Base-by-base conservation (phyloP, 2,797 vertebrate genomes). In the Phyllotis vaccarum region DNA sequence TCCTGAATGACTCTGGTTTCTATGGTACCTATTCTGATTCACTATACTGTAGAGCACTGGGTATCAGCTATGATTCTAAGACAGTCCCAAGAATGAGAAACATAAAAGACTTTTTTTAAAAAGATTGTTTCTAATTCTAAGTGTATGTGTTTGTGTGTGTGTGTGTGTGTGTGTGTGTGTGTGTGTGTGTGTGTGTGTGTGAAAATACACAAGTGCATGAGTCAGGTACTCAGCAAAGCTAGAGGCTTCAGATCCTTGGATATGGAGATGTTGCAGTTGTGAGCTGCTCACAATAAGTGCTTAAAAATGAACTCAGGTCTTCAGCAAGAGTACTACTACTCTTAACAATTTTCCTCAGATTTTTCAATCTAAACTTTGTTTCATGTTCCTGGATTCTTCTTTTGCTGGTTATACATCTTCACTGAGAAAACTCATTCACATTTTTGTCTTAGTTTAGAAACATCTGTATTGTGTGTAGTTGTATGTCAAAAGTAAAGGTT, bases 1-100 rank as follows among this genome's bases (percentile, higher is more conserved):
- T 85, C 56, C 56, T 49, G 13, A 78, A 46, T 54, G 46, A 22
- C 9, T 62, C 16, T 37, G 21, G 22, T 58, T 49, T 49, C 46
- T 49, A 49, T 49, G 46, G 5, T 49, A 49, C 46, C 0, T 40
- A 7, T 58, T 24, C 31, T 76, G 56, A 88, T 54, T 21, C 16
- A 5, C 9, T 21, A 0, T 6, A 37, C 9, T 79, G 2, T 31
- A n/a, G 19, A 49, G 12, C 7, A 16, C 4, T 11, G 13, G 17
- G 40, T 14, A 10, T 64, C 9, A 14, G n/a, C 49, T 86, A 80
- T 56, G 70, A 79, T 82, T 91, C 27, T 60, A 4, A n/a, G 11
- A 82, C 3, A 79, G 5, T n/a, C 2, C 0, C 22, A 17, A 52
- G 21, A 79, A 0, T 21, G 2, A 46, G n/a, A 75, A 43, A 1